Conservation (phyloP, 2,888 invertebrate genomes). For the Spilosoma lubricipeda region DNA sequence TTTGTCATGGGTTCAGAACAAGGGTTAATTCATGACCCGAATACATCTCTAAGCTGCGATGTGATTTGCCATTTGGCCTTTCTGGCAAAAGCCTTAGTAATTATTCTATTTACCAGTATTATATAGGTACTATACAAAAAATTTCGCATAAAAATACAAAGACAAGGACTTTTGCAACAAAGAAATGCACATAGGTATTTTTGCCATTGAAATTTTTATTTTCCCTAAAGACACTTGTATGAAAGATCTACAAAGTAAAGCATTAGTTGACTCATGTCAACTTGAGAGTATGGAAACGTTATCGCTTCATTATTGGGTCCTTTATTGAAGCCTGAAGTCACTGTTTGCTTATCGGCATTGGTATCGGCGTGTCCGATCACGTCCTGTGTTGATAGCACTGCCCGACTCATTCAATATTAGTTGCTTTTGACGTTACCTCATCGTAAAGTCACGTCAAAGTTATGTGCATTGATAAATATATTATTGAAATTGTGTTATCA, state of each 20-base stretch:
- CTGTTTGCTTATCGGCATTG: slow-evolving; percentile 54
- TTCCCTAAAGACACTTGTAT: neutral
- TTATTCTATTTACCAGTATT: neutral
- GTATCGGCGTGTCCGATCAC: slow-evolving; percentile 75
- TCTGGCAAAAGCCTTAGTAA: neutral
- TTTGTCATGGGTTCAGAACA: no score
- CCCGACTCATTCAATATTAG: slow-evolving; percentile 65
- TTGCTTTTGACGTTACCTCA: slow-evolving; percentile 27
- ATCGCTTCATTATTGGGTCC: slow-evolving; percentile 9
- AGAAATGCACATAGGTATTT: neutral
- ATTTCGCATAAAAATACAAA: neutral
- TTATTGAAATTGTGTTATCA: neutral
- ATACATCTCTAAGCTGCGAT: no score
- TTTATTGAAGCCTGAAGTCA: slow-evolving; percentile 34
- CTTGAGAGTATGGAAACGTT: slow-evolving; percentile 1
- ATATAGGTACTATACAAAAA: no score
- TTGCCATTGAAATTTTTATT: neutral
- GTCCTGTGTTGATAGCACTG: slow-evolving; percentile 65
- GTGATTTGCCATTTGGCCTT: neutral
- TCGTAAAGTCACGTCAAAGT: slow-evolving; percentile 31
- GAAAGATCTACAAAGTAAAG: neutral
- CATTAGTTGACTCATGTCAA: slow-evolving; percentile 12
- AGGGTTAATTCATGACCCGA: no score
- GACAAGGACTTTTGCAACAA: neutral
- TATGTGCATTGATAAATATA: slow-evolving; percentile 13